Conservation (phyloP, 2,797 vertebrate species). For the Petrocephalus sullivani region DNA sequence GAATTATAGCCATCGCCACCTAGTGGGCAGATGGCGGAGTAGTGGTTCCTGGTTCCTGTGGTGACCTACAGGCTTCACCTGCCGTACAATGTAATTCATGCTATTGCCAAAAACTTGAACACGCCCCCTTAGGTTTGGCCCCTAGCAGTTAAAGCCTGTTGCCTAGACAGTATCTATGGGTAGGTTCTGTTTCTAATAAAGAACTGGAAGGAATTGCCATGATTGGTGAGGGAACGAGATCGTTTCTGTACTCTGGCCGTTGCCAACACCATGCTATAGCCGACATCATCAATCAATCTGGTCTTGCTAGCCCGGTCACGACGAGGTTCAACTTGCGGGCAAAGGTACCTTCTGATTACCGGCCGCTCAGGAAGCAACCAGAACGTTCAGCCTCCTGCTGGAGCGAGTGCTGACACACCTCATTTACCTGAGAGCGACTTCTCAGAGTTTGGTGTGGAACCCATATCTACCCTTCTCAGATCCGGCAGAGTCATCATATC, state of each 20-base stretch:
- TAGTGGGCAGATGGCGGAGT: background rate
- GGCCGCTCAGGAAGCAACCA: background rate
- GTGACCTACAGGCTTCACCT: background rate
- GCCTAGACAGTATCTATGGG: background rate
- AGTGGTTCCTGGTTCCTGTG: too few relatives aligned
- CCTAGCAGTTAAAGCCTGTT: background rate
- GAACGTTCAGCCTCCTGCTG: background rate
- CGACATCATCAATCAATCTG: background rate
- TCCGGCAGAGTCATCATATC: background rate
- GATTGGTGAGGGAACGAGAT: background rate
- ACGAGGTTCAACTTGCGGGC: background rate
- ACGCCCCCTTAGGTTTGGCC: background rate
- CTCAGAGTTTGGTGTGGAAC: background rate
- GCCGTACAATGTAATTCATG: background rate
- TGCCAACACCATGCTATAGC: background rate
- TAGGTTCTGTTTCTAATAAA: background rate
- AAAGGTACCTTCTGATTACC: background rate
- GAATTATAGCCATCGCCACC: slow-evolving; percentile 28
- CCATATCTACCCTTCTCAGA: background rate
- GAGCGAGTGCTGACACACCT: background rate
- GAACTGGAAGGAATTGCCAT: background rate
- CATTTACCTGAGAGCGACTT: background rate
- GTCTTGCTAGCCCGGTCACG: background rate
- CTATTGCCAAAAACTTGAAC: background rate
- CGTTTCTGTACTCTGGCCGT: background rate